Percentiles rank a stretch among this genome's conserved stretches.
phyloP scores from a whole-genome alignment of 2,888 invertebrate genomes.

The Dione juno region DNA sequence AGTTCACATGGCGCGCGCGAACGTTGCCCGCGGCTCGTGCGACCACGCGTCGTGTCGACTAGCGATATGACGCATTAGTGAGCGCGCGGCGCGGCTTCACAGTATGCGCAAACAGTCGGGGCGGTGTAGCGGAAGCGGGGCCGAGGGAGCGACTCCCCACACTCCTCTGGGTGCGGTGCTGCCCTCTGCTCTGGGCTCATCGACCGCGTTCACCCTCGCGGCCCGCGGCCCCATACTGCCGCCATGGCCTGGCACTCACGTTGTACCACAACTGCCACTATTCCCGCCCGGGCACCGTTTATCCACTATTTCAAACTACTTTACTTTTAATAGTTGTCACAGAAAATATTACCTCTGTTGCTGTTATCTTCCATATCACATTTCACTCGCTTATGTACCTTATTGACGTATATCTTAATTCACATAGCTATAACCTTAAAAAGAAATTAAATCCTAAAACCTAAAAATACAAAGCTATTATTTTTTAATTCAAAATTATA shows the following conservation, averaged over 20 bases:
- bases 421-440: not conserved
- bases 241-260: conserved; percentile 49
- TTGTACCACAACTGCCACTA: conserved; percentile 65
- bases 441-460: too few relatives aligned
- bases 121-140: conserved; percentile 59
- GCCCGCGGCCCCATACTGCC: conserved; percentile 55
- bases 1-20: conserved; percentile 79
- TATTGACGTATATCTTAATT: not conserved
- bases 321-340: not conserved
- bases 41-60: conserved; percentile 68
- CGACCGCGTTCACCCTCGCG: conserved; percentile 80
- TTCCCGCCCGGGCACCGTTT: conserved; percentile 47
- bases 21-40: conserved; percentile 55
- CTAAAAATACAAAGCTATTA: not conserved
- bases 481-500: not conserved
- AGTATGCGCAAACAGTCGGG: conserved; percentile 74
- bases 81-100: conserved; percentile 78
- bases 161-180: conserved; percentile 71
- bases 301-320: not conserved
- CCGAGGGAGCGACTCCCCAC: conserved; percentile 58
- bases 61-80: conserved; percentile 82
- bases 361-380: not conserved
- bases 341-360: not conserved
- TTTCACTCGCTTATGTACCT: not conserved
- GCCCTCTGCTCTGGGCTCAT: conserved; percentile 81